These are phyloP conservation scores for Ailuropoda melanoleuca DNA, from an alignment of 2,113 vertebrate genomes.

Conservation along the genomic window DNA sequence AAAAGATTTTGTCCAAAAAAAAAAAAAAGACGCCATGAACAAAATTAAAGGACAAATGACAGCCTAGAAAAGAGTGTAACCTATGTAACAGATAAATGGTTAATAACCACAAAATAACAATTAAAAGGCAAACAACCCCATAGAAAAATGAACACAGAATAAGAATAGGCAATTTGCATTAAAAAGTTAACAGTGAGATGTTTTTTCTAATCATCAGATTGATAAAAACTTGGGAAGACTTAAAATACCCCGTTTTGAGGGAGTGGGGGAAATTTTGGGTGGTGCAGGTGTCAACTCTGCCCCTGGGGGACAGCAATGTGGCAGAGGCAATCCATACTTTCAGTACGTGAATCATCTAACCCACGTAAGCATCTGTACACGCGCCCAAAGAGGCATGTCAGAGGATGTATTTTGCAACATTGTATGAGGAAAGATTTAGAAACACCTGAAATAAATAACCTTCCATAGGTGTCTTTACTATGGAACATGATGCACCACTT, in stretches of 20 bases:
- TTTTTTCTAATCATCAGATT: conserved; percentile 31
- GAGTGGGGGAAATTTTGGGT: background rate
- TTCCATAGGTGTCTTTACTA: background rate
- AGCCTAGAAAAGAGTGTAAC: background rate
- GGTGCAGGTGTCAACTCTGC: background rate
- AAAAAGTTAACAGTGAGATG: background rate
- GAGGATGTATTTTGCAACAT: background rate
- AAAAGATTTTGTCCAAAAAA: conserved; percentile 25
- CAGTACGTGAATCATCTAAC: background rate
- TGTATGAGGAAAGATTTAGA: background rate
- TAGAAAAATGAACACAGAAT: background rate
- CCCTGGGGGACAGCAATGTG: background rate
- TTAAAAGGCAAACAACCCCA: background rate
- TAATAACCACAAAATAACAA: background rate
- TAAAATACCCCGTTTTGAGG: background rate
- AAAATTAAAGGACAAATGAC: conserved; percentile 14
- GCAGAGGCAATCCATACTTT: background rate
- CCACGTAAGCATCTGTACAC: background rate
- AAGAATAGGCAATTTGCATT: background rate
- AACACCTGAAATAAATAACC: background rate
- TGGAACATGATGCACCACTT: background rate
- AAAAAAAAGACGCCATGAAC: background rate
- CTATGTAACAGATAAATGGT: background rate
- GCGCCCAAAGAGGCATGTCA: background rate
- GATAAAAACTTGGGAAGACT: background rate